Percentiles rank a stretch among this genome's conserved stretches.
phyloP scores from a whole-genome alignment of 2,888 invertebrate species.

The Odontothrips loti region DNA sequence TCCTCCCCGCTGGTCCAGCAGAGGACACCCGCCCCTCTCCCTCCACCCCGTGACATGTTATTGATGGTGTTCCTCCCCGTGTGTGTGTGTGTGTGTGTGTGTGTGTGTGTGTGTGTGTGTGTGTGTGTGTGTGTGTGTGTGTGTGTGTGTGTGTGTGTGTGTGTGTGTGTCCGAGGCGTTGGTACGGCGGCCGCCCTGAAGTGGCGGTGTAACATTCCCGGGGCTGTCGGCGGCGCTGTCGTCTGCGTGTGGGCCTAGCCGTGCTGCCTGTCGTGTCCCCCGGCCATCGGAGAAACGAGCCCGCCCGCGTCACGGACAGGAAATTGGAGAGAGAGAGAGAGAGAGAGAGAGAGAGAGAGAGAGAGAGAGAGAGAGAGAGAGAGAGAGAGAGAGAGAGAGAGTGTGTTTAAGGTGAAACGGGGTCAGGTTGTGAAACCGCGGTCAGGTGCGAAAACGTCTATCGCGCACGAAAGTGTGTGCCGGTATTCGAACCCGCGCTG shows the following conservation, averaged over 20 bases:
- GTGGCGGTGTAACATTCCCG: neutral
- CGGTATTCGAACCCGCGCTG: no score
- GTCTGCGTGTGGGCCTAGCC: no score
- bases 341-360: neutral
- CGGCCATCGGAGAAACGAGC: no score
- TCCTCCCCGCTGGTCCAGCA: no score
- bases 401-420: no score
- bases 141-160: neutral
- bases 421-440: no score
- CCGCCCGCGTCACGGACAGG: no score
- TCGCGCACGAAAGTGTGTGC: no score
- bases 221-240: neutral
- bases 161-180: neutral
- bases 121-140: neutral
- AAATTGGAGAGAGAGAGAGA: no score
- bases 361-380: neutral
- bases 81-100: no score
- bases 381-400: no score
- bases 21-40: neutral
- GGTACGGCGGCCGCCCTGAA: neutral
- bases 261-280: neutral
- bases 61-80: neutral
- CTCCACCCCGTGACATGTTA: neutral
- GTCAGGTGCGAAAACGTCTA: no score
- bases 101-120: neutral